Percentiles rank a stretch among this genome's conserved stretches.
These are phyloP conservation scores for Physella acuta DNA, from an alignment of 1,140 invertebrate species.

Conservation along the genomic window DNA sequence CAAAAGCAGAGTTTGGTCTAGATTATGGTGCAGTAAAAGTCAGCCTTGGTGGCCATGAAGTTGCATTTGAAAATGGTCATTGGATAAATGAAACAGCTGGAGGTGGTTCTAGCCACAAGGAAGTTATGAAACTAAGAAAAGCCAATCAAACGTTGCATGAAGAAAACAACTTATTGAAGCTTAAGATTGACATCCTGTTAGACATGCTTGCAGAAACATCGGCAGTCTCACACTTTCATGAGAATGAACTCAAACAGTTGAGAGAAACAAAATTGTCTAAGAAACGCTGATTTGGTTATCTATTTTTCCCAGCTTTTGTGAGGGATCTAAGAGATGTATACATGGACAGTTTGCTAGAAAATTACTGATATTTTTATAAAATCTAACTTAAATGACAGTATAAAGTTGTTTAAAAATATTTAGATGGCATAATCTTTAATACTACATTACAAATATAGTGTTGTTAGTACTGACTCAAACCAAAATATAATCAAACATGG, in stretches of 20 bases:
- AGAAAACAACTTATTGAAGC: conserved; percentile 74
- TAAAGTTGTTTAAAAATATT: too few species aligned
- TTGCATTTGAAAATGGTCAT: conserved; percentile 56
- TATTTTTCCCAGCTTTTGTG: too few species aligned
- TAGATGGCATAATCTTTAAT: too few species aligned
- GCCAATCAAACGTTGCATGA: conserved; percentile 70
- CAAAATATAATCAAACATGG: too few species aligned
- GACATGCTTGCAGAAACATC: conserved; percentile 77
- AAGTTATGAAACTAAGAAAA: conserved; percentile 63
- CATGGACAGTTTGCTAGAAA: too few species aligned
- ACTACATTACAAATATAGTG: too few species aligned
- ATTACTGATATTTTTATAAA: too few species aligned
- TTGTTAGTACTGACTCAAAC: too few species aligned
- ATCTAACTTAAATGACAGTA: too few species aligned
- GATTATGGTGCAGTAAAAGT: conserved; percentile 54
- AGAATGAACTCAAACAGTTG: conserved; percentile 60
- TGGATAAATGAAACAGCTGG: conserved; percentile 54
- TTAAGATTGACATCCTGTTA: conserved; percentile 74
- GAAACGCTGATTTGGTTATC: conserved; percentile 23
- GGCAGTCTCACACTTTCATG: conserved; percentile 68
- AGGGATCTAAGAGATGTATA: too few species aligned
- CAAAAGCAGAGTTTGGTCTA: conserved; percentile 52
- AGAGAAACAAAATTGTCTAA: conserved; percentile 25
- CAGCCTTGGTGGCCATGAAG: conserved; percentile 53
- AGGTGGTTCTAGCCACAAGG: conserved; percentile 51